Base-by-base conservation (phyloP, 64 coral and sea anemone genomes). In the Cladopsammia gracilis region DNA sequence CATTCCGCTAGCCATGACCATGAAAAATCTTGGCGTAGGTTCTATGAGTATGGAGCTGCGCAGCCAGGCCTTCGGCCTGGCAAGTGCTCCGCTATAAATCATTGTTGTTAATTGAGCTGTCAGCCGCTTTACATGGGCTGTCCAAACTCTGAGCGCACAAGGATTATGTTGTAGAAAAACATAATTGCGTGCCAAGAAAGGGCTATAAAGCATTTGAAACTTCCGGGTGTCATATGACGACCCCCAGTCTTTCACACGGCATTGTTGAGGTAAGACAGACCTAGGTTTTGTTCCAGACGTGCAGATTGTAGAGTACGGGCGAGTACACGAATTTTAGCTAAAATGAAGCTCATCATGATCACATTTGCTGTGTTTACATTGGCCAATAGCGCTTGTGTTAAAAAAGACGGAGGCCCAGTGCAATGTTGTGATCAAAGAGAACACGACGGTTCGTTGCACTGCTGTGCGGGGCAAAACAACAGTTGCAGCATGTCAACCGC, bases 401-500 rank as follows among this genome's bases (percentile, higher is more conserved):
- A 82, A 10, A 58, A 64, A 82, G 34, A 62, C 0, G 78, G 78
- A 61, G 58, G 58, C 20, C 58, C 78, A 25, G 58, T 82, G 6
- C 57, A 82, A 3, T 82, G 78, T 16, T 97, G 95, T 85, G 95
- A 97, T 83, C 73, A 82, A 56, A 94, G 80, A 72, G 74, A 90
- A 3, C 51, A 75, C 72, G 88, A 76, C 20, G 95, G 95, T 23
- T 76, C 87, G 15, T 57, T 97, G 6, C 51, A 76, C 34, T 97
- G 95, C 16, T 97, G 95, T 69, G 78, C 53, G 48, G 95, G 95
- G 18, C 58, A 88, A 59, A 97, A 97, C 67, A 97, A 87, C 56
- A 97, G 90, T 46, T 97, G 95, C 84, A 88, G 74, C 0, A 88
- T 94, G 48, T 87, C 94, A 19, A 73, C 34, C 34, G 34, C 34